These are phyloP conservation scores for Phyllostomus discolor DNA, from an alignment of 2,113 vertebrate genomes.

Conservation along the genomic window DNA sequence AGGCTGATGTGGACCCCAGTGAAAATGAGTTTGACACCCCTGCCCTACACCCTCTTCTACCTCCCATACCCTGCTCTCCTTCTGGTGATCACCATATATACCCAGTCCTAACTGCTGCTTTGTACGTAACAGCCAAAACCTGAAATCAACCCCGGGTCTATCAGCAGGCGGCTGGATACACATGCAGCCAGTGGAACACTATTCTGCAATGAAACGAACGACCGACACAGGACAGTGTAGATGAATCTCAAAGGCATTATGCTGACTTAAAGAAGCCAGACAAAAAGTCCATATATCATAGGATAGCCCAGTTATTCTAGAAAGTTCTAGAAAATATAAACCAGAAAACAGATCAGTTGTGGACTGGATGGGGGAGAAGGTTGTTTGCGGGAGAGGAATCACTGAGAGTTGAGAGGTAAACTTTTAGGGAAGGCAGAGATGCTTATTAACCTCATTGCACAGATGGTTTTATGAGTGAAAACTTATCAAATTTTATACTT, in stretches of 20 bases:
- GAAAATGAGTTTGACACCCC: too few relatives aligned
- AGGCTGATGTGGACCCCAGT: too few relatives aligned
- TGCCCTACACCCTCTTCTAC: too few relatives aligned
- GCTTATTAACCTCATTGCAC: background rate
- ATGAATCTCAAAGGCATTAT: background rate
- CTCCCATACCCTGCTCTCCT: too few relatives aligned
- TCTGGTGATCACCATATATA: too few relatives aligned
- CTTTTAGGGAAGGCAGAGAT: background rate
- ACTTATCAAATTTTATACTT: background rate
- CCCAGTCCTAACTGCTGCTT: too few relatives aligned
- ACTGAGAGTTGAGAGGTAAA: background rate
- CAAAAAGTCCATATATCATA: background rate
- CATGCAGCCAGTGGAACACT: background rate
- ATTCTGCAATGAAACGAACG: background rate
- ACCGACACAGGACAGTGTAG: too few relatives aligned
- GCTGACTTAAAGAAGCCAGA: background rate
- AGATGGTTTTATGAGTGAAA: background rate
- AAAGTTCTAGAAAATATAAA: background rate
- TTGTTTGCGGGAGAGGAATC: background rate
- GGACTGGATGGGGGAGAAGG: accelerated
- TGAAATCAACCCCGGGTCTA: background rate
- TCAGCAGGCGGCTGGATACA: background rate
- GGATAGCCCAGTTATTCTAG: background rate
- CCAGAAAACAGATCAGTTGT: background rate
- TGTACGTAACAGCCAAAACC: background rate